phyloP scores from a whole-genome alignment of 2,888 invertebrate genomes.

The Escarpia spicata region DNA sequence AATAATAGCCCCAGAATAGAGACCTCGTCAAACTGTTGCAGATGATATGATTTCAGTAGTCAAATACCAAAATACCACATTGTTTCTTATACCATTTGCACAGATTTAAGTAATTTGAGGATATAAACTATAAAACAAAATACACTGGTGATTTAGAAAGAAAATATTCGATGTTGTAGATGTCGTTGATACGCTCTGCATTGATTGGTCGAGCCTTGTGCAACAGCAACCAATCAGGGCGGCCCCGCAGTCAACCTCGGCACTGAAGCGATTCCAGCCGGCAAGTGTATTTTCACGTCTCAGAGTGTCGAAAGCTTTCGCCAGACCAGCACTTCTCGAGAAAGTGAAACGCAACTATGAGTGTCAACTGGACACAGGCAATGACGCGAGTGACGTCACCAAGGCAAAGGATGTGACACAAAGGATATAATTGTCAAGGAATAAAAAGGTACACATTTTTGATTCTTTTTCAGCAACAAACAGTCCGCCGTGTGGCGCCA shows the following conservation, averaged over 20 bases:
- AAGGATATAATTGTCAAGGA: too few species aligned
- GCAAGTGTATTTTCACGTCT: slow-evolving; percentile 82
- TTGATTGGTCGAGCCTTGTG: slow-evolving; percentile 88
- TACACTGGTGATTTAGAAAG: background rate
- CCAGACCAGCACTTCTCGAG: slow-evolving; percentile 74
- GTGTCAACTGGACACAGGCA: slow-evolving; percentile 50
- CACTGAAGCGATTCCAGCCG: slow-evolving; percentile 83
- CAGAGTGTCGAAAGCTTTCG: slow-evolving; percentile 82
- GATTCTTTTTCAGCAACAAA: too few species aligned
- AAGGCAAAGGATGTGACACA: too few species aligned
- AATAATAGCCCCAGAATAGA: too few species aligned
- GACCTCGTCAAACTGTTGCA: too few species aligned
- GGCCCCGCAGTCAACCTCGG: slow-evolving; percentile 67
- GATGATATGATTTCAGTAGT: too few species aligned
- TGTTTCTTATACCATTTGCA: too few species aligned
- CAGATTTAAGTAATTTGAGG: too few species aligned
- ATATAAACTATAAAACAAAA: background rate
- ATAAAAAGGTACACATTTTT: too few species aligned
- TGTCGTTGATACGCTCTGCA: slow-evolving; percentile 91
- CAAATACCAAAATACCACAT: too few species aligned
- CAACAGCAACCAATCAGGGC: slow-evolving; percentile 57
- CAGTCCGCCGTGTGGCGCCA: too few species aligned
- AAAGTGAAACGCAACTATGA: slow-evolving; percentile 58
- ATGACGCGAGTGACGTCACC: background rate
- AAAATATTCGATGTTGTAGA: slow-evolving; percentile 64